These are phyloP conservation scores for Empis stercorea DNA, from an alignment of 2,888 invertebrate genomes.

Conservation along the genomic window DNA sequence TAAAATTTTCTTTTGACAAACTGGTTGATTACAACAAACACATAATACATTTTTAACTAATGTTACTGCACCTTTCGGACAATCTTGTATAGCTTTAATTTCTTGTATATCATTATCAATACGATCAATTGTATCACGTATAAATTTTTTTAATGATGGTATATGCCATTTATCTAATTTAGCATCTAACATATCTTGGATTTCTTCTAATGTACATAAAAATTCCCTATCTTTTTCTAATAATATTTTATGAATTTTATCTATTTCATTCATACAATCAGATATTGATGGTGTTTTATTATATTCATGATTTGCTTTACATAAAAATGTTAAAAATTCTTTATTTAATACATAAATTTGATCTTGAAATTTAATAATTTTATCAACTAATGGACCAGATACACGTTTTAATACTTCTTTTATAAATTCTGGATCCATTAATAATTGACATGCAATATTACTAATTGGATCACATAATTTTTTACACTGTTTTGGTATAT, in stretches of 20 bases:
- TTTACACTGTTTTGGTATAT: neutral
- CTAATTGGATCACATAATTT: constrained; percentile 23
- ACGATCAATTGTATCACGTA: constrained; percentile 19
- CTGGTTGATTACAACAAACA: constrained; percentile 23
- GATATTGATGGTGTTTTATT: constrained; percentile 23
- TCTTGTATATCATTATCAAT: constrained; percentile 17
- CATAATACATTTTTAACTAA: constrained; percentile 22
- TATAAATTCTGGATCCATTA: constrained; percentile 24
- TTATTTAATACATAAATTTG: constrained; percentile 19
- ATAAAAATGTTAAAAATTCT: constrained; percentile 19
- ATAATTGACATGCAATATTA: constrained; percentile 23
- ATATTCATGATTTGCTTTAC: constrained; percentile 20
- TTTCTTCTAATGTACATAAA: constrained; percentile 27
- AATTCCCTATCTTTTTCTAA: constrained; percentile 20
- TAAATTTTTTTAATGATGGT: constrained; percentile 28
- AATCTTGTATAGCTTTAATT: constrained; percentile 19
- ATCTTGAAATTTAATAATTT: constrained; percentile 19
- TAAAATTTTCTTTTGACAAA: constrained; percentile 16
- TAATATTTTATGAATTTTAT: constrained; percentile 16
- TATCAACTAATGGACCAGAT: constrained; percentile 22
- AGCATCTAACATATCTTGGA: constrained; percentile 33
- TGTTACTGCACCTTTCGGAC: constrained; percentile 26
- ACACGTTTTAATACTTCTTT: constrained; percentile 26
- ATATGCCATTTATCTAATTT: constrained; percentile 31
- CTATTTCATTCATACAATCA: constrained; percentile 23